Evolutionary conservation across 2,797 vertebrate genomes (phyloP).

Genomic region (Sebastes ruberrimus): DNA sequence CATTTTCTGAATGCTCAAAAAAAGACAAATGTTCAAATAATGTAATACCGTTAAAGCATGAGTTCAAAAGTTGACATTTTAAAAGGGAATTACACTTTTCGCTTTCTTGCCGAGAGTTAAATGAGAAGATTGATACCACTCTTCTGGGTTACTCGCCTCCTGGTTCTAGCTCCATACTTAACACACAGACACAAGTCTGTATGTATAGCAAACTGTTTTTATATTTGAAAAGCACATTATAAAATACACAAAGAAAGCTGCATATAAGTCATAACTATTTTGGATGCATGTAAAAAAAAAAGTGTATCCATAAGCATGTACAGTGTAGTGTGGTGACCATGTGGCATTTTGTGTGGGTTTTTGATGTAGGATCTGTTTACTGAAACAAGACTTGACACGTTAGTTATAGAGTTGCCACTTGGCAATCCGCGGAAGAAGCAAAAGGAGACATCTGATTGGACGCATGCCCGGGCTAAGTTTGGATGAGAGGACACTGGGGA

Average conservation of each 20-base stretch:
- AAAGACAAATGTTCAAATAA: not conserved
- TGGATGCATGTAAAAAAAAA: not conserved
- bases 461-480: slow-evolving; percentile 62
- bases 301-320: not conserved
- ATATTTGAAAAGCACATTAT: not conserved
- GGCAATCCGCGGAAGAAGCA: slow-evolving; percentile 38
- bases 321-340: not conserved
- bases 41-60: not conserved
- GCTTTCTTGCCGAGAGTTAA: not conserved
- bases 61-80: not conserved
- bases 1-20: not conserved
- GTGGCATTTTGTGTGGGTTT: slow-evolving; percentile 15
- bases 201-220: not conserved
- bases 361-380: slow-evolving; percentile 57
- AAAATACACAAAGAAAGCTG: not conserved
- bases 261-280: not conserved
- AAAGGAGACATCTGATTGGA: slow-evolving; percentile 58
- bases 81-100: not conserved
- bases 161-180: not conserved
- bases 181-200: not conserved
- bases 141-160: not conserved
- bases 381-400: slow-evolving; percentile 53
- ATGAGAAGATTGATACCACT: not conserved
- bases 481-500: slow-evolving; percentile 50
- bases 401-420: slow-evolving; percentile 60